Percentiles rank a stretch among this genome's conserved stretches.
phyloP scores from a whole-genome alignment of 2,888 invertebrate genomes.

The Zaprionus obscuricornis region DNA sequence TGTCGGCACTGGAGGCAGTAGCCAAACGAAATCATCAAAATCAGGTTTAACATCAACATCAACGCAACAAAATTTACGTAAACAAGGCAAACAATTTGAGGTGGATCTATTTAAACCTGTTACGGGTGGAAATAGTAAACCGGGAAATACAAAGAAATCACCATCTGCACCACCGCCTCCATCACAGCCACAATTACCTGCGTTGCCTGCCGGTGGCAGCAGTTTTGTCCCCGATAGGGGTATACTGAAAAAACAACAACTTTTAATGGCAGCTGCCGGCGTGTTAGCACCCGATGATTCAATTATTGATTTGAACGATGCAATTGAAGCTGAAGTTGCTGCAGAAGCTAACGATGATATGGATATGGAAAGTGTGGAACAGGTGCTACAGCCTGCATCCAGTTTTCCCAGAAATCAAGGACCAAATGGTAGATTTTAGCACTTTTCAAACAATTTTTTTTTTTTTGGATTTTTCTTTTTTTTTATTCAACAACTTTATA shows the following conservation, averaged over 20 bases:
- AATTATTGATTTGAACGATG: constrained; percentile 1
- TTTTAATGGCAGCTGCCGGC: constrained; percentile 74
- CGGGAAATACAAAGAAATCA: constrained; percentile 82
- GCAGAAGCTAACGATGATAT: constrained; percentile 20
- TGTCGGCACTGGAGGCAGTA: constrained; percentile 28
- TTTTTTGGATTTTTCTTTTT: too few relatives aligned
- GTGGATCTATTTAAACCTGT: constrained; percentile 61
- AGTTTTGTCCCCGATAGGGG: constrained; percentile 78
- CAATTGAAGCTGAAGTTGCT: not conserved
- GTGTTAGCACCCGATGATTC: constrained; percentile 48
- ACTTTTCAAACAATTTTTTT: too few relatives aligned
- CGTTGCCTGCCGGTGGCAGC: constrained; percentile 59
- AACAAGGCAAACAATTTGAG: constrained; percentile 66
- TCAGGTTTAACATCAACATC: too few relatives aligned
- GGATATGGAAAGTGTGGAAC: constrained; percentile 23
- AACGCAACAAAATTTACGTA: constrained; percentile 36
- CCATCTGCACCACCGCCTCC: constrained; percentile 74
- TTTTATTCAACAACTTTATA: too few relatives aligned
- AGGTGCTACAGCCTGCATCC: too few relatives aligned
- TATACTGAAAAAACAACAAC: constrained; percentile 78
- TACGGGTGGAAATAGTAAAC: constrained; percentile 65
- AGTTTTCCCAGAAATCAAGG: too few relatives aligned
- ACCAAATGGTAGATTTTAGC: too few relatives aligned
- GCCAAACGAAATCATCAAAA: too few relatives aligned
- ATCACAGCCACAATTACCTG: constrained; percentile 48